Conservation (phyloP, 2,113 vertebrate species). For the Ursus arctos region DNA sequence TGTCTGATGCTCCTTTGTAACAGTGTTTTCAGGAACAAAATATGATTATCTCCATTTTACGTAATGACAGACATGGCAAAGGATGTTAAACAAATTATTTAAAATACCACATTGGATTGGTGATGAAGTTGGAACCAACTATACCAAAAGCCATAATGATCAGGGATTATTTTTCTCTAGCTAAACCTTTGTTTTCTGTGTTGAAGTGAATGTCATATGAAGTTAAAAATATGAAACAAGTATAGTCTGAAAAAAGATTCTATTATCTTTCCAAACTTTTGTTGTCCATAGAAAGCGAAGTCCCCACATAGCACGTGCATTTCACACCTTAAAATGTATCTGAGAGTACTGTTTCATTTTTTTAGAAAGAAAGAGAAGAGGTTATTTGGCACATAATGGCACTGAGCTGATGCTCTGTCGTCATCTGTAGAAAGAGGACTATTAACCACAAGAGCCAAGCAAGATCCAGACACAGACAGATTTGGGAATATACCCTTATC, state of each 20-base stretch:
- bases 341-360: not conserved
- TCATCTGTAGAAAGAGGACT: not conserved
- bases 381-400: not conserved
- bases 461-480: not conserved
- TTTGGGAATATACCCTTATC: not conserved
- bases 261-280: constrained; percentile 1
- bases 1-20: not conserved
- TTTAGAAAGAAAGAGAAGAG: not conserved
- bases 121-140: not conserved
- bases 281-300: not conserved
- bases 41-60: not conserved
- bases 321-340: not conserved
- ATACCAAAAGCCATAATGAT: not conserved
- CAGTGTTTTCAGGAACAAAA: not conserved
- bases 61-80: not conserved
- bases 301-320: not conserved
- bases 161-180: not conserved
- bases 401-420: not conserved
- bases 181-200: not conserved
- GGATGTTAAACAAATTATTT: not conserved
- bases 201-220: not conserved
- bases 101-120: not conserved
- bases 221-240: not conserved
- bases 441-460: not conserved
- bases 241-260: not conserved